A percentile compares a stretch with the other conserved stretches of the same genome.
Evolutionary conservation across 2,888 invertebrate genomes (phyloP).

Genomic region (Brenthis hecate): DNA sequence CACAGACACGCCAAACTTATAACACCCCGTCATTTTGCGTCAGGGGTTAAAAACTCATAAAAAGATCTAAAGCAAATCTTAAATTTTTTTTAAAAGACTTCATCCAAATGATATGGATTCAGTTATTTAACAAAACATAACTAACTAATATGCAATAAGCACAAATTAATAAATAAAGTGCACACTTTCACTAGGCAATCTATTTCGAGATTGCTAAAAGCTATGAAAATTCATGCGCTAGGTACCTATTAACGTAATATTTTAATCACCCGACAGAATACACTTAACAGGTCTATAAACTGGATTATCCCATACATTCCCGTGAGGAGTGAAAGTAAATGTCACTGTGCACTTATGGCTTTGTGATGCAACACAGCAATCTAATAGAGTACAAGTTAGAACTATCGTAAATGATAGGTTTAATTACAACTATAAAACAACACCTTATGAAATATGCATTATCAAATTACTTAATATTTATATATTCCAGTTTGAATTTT

Average conservation of each 20-base stretch:
- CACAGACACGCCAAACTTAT: no score
- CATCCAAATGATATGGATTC: no score
- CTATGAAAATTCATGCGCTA: constrained; percentile 28
- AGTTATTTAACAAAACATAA: no score
- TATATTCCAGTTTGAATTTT: no score
- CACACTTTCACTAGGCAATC: constrained; percentile 27
- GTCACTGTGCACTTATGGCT: constrained; percentile 36
- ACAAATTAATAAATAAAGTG: constrained; percentile 5
- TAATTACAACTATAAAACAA: no score
- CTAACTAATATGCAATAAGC: no score
- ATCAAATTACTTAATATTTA: no score
- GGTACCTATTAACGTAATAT: constrained; percentile 41
- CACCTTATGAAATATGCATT: no score
- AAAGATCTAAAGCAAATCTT: no score
- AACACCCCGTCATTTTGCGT: no score
- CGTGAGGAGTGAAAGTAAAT: constrained; percentile 40
- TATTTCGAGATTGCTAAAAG: constrained; percentile 27
- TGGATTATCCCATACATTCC: constrained; percentile 20
- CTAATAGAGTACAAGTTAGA: background rate
- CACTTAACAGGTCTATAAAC: constrained; percentile 53
- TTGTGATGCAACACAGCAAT: constrained; percentile 35
- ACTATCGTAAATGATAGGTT: background rate
- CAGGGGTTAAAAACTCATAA: no score
- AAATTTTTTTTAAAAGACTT: no score
- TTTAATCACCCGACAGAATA: constrained; percentile 46